Conservation (phyloP, 2,888 invertebrate genomes). For the Cosmorhoe ocellata region DNA sequence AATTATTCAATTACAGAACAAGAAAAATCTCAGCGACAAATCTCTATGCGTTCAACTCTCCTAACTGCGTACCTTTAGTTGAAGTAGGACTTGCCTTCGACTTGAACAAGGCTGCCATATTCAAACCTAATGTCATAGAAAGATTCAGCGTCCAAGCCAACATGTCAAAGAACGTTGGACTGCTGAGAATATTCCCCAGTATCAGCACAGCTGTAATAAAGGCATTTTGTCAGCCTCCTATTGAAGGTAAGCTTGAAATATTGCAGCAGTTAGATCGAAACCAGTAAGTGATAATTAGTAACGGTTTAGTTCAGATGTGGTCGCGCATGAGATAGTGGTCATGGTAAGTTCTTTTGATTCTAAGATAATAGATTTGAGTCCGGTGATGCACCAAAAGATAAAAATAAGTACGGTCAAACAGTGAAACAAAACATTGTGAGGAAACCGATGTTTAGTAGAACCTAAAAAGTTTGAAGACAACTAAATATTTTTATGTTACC, state of each 20-base stretch:
- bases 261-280: too few species aligned
- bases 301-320: too few species aligned
- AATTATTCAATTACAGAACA: slow-evolving; percentile 83
- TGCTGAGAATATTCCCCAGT: slow-evolving; percentile 95
- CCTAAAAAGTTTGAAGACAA: too few species aligned
- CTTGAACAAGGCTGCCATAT: slow-evolving; percentile 76
- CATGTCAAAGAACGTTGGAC: slow-evolving; percentile 92
- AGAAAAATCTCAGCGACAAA: slow-evolving; percentile 88
- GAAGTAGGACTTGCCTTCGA: slow-evolving; percentile 91
- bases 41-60: slow-evolving; percentile 92
- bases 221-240: slow-evolving; percentile 89
- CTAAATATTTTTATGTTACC: too few species aligned
- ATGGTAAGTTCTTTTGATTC: too few species aligned
- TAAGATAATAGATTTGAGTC: too few species aligned
- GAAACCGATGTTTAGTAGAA: too few species aligned
- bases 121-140: slow-evolving; percentile 67
- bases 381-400: too few species aligned
- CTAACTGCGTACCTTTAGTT: slow-evolving; percentile 92
- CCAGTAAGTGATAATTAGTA: too few species aligned
- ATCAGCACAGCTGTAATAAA: slow-evolving; percentile 90
- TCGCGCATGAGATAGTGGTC: too few species aligned
- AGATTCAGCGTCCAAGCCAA: slow-evolving; percentile 88
- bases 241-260: slow-evolving; percentile 65
- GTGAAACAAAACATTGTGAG: too few species aligned
- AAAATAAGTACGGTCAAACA: too few species aligned